Evolutionary conservation across 1,140 invertebrate species (phyloP).

Genomic region (Aradophagus sp.): DNA sequence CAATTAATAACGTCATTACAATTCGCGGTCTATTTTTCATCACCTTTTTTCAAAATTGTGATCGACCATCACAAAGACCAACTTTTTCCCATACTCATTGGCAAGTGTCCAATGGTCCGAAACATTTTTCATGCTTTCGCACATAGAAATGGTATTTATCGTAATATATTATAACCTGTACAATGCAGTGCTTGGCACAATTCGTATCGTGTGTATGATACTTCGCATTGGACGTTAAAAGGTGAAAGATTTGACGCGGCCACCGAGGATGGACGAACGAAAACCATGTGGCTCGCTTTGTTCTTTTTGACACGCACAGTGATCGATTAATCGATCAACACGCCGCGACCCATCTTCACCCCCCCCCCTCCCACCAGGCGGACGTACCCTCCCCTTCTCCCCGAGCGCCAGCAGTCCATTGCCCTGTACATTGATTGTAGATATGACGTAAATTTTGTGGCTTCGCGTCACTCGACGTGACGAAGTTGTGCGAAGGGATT

Average conservation of each 20-base stretch:
- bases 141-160: slow-evolving; percentile 28
- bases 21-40: too few species aligned
- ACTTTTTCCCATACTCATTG: slow-evolving; percentile 37
- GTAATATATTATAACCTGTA: slow-evolving; percentile 30
- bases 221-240: slow-evolving; percentile 15
- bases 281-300: neutral
- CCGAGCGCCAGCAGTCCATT: too few species aligned
- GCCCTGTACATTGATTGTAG: too few species aligned
- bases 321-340: slow-evolving; percentile 13
- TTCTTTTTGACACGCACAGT: too few species aligned
- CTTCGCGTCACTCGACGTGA: too few species aligned
- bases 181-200: slow-evolving; percentile 16
- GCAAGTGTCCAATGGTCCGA: slow-evolving; percentile 18
- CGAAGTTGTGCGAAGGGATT: neutral
- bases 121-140: slow-evolving; percentile 30
- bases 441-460: too few species aligned
- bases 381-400: too few species aligned
- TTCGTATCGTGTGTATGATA: slow-evolving; percentile 22
- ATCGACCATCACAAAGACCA: slow-evolving; percentile 3
- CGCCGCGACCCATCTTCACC: too few species aligned
- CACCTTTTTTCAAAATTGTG: too few species aligned
- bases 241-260: neutral
- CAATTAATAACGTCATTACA: too few species aligned
- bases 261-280: slow-evolving; percentile 4
- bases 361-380: too few species aligned